Conservation (phyloP, 1,140 invertebrate genomes). For the Maniola jurtina region DNA sequence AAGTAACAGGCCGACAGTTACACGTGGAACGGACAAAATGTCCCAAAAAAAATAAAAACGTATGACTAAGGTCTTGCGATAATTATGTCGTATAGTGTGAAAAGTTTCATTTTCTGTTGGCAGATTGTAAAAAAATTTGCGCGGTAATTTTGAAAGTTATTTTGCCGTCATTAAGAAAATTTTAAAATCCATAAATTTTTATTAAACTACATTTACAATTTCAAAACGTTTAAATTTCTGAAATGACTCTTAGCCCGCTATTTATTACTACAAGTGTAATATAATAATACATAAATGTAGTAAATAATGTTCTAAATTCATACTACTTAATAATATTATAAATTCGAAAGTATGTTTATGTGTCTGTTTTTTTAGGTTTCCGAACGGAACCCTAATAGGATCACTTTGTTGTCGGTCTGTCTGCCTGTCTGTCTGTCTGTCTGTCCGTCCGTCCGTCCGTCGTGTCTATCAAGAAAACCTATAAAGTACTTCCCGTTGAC, state of each 20-base stretch:
- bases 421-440: too few relatives aligned
- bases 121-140: slow-evolving; percentile 57
- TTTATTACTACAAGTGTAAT: not conserved
- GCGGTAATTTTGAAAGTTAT: slow-evolving; percentile 26
- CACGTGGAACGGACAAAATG: too few relatives aligned
- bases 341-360: too few relatives aligned
- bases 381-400: too few relatives aligned
- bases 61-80: too few relatives aligned
- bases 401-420: too few relatives aligned
- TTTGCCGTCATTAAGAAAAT: slow-evolving; percentile 12
- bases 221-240: not conserved
- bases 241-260: not conserved
- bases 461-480: too few relatives aligned
- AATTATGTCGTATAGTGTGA: slow-evolving; percentile 1
- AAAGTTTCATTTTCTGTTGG: slow-evolving; percentile 38
- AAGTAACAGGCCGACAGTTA: too few relatives aligned
- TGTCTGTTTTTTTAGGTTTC: too few relatives aligned
- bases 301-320: not conserved
- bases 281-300: not conserved
- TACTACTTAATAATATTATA: too few relatives aligned
- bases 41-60: not conserved
- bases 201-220: not conserved
- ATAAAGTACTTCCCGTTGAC: too few relatives aligned
- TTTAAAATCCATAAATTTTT: not conserved
- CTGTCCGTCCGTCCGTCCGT: too few relatives aligned